These are phyloP conservation scores for Thaleichthys pacificus DNA, from an alignment of 2,797 vertebrate genomes.

Conservation along the genomic window DNA sequence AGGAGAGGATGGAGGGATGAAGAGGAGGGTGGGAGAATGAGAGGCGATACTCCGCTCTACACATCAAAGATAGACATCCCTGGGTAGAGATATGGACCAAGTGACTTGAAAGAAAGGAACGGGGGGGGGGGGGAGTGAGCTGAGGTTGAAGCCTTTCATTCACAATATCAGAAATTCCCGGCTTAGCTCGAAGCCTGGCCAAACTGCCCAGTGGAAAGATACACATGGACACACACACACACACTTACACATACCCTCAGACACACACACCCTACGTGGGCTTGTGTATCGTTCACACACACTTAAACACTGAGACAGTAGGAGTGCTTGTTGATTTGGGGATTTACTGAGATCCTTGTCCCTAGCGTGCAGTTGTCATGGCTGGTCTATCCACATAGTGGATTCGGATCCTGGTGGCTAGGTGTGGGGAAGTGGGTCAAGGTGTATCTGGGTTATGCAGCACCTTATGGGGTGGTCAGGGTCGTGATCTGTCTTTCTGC, in stretches of 20 bases:
- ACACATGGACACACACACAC: neutral
- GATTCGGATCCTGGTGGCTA: neutral
- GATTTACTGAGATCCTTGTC: conserved; percentile 4
- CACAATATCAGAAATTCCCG: neutral
- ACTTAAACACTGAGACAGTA: conserved; percentile 2
- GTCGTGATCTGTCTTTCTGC: conserved; percentile 8
- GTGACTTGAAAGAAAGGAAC: neutral
- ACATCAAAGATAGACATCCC: neutral
- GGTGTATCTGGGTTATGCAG: neutral
- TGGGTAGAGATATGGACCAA: neutral
- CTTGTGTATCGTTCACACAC: neutral
- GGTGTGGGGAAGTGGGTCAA: neutral
- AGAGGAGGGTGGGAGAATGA: conserved; percentile 55
- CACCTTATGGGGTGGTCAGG: neutral
- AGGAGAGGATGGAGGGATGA: conserved; percentile 32
- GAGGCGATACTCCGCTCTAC: conserved; percentile 4
- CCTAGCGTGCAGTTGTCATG: neutral
- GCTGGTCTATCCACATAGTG: neutral
- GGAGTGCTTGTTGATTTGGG: conserved; percentile 28
- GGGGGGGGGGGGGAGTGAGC: neutral
- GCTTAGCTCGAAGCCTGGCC: neutral
- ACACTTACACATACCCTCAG: neutral
- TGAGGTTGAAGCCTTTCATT: neutral
- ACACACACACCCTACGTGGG: neutral
- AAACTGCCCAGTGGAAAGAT: neutral